Percentiles rank a stretch among this genome's conserved stretches.
phyloP scores from a whole-genome alignment of 2,888 invertebrate species.

The Ormyrus rosae region DNA sequence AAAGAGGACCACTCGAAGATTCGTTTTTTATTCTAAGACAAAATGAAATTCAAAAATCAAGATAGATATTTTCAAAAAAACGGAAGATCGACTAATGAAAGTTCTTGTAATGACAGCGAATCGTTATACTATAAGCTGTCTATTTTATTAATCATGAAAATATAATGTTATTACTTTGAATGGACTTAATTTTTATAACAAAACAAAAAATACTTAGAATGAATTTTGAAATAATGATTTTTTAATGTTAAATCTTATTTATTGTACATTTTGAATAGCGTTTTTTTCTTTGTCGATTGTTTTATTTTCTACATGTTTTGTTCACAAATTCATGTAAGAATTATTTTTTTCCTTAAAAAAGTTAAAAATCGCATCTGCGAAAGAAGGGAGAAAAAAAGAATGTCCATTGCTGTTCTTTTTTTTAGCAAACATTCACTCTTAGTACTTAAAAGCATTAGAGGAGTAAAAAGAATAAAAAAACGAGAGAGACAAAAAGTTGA shows the following conservation, averaged over 20 bases:
- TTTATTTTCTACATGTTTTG: slow-evolving; percentile 37
- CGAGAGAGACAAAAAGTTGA: slow-evolving; percentile 37
- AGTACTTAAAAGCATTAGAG: slow-evolving; percentile 50
- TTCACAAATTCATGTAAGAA: not conserved
- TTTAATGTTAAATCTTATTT: slow-evolving; percentile 54
- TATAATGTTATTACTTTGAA: slow-evolving; percentile 17
- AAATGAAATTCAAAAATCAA: slow-evolving; percentile 31
- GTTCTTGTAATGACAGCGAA: slow-evolving; percentile 29
- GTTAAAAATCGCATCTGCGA: slow-evolving; percentile 28
- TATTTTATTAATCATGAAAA: slow-evolving; percentile 19
- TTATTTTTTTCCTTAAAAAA: slow-evolving; percentile 18
- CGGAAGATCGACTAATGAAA: slow-evolving; percentile 11
- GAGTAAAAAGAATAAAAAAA: slow-evolving; percentile 27
- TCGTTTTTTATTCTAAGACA: slow-evolving; percentile 43
- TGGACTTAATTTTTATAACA: slow-evolving; percentile 5
- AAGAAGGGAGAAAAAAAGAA: slow-evolving; percentile 36
- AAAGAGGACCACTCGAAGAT: slow-evolving; percentile 45
- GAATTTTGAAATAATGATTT: slow-evolving; percentile 45
- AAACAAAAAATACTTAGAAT: slow-evolving; percentile 37
- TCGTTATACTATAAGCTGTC: not conserved
- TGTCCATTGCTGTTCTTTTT: slow-evolving; percentile 33
- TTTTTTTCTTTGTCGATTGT: slow-evolving; percentile 25
- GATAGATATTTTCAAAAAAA: slow-evolving; percentile 40
- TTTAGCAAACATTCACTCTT: slow-evolving; percentile 44
- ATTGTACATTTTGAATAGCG: slow-evolving; percentile 44